These are phyloP conservation scores for Ariolimax columbianus DNA, from an alignment of 2,888 invertebrate species.

Conservation along the genomic window DNA sequence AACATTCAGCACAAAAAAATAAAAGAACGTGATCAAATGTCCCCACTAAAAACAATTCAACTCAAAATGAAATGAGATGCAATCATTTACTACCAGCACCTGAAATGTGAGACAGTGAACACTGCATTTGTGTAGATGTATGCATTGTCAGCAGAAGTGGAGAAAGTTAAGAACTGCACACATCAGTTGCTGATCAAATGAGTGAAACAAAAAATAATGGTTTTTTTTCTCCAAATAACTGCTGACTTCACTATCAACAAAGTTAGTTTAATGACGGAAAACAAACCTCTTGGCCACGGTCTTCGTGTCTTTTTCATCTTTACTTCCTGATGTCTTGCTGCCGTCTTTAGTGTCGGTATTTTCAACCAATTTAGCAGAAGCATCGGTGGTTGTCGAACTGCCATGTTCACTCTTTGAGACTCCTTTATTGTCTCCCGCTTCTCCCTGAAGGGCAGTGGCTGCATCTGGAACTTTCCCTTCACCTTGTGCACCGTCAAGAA, in stretches of 20 bases:
- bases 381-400: slow-evolving; percentile 5
- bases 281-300: slow-evolving; percentile 60
- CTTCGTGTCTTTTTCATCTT: slow-evolving; percentile 67
- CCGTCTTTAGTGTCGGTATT: slow-evolving; percentile 59
- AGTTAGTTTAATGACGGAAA: slow-evolving; percentile 50
- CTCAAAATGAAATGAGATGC: neutral
- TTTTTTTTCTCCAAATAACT: slow-evolving; percentile 27
- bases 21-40: neutral
- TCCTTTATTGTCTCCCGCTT: slow-evolving; percentile 34
- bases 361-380: slow-evolving; percentile 56
- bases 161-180: slow-evolving; percentile 2
- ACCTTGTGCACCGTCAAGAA: slow-evolving; percentile 58
- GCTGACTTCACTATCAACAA: slow-evolving; percentile 49
- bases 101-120: neutral
- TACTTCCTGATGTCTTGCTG: slow-evolving; percentile 62
- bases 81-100: neutral
- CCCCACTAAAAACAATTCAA: neutral
- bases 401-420: slow-evolving; percentile 39
- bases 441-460: slow-evolving; percentile 35
- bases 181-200: neutral
- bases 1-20: too few species aligned
- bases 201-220: neutral
- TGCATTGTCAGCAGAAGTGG: slow-evolving; percentile 6
- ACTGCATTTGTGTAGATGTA: neutral
- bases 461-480: slow-evolving; percentile 55